A percentile compares a stretch with the other conserved stretches of the same genome.
Conservation (phyloP, 2,797 vertebrate species). For the Xiphophorus birchmanni region DNA sequence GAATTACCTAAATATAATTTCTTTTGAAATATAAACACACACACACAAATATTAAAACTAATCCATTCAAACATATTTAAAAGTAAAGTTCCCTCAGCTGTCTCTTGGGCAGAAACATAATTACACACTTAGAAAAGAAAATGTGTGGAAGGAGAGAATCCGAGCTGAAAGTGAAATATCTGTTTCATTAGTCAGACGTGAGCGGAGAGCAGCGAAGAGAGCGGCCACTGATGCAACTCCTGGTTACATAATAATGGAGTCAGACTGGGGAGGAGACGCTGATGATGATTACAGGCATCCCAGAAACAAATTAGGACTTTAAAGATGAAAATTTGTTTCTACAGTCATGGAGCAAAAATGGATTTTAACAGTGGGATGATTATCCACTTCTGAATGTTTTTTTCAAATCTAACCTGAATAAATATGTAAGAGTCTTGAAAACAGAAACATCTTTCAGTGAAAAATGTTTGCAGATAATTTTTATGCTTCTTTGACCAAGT, state of each 20-base stretch:
- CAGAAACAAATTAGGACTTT: conserved; percentile 60
- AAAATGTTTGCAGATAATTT: not conserved
- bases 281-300: conserved; percentile 39
- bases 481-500: not conserved
- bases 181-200: conserved; percentile 5
- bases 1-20: too few species aligned
- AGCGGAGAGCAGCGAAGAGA: conserved; percentile 8
- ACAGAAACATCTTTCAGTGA: conserved; percentile 15
- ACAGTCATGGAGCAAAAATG: conserved; percentile 46
- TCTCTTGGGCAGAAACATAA: not conserved
- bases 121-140: conserved; percentile 10
- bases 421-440: conserved; percentile 20
- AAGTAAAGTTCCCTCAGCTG: not conserved
- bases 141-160: not conserved
- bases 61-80: not conserved
- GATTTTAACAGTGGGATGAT: conserved; percentile 32
- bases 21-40: too few species aligned
- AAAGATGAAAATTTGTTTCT: conserved; percentile 43
- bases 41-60: not conserved
- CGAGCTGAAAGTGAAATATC: conserved; percentile 2
- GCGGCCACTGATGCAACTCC: conserved; percentile 15
- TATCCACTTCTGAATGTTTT: conserved; percentile 27
- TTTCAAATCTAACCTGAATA: conserved; percentile 33
- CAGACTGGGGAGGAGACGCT: conserved; percentile 34
- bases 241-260: conserved; percentile 48